These are phyloP conservation scores for Apis laboriosa DNA, from an alignment of 1,140 invertebrate species.

Conservation along the genomic window DNA sequence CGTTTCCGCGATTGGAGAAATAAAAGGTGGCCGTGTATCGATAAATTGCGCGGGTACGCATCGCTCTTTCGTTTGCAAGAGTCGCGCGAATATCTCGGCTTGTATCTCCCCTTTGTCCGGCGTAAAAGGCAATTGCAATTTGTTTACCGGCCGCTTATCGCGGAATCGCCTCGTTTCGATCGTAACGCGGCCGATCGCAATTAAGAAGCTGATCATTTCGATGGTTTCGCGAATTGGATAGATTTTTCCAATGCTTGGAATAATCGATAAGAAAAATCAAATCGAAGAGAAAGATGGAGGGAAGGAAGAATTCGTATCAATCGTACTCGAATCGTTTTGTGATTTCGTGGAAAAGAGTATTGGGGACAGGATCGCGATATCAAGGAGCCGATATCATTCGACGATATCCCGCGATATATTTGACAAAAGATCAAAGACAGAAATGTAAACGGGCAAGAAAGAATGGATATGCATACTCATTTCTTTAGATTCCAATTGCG, in stretches of 20 bases:
- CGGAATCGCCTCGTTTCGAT: slow-evolving; percentile 48
- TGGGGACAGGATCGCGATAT: too few relatives aligned
- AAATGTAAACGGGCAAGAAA: too few relatives aligned
- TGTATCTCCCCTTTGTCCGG: slow-evolving; percentile 33
- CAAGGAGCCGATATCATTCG: too few relatives aligned
- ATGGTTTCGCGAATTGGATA: neutral
- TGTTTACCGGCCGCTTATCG: slow-evolving; percentile 69
- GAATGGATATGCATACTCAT: too few relatives aligned
- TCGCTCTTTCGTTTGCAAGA: neutral
- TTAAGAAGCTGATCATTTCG: slow-evolving; percentile 41
- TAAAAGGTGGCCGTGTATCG: slow-evolving; percentile 22
- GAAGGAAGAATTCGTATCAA: too few relatives aligned
- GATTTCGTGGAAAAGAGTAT: too few relatives aligned
- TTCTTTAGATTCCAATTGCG: neutral
- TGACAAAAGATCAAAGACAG: too few relatives aligned
- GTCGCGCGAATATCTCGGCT: neutral
- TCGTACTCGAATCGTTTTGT: too few relatives aligned
- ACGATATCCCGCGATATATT: too few relatives aligned
- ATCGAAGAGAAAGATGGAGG: too few relatives aligned
- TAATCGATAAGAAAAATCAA: too few relatives aligned
- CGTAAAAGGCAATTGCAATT: slow-evolving; percentile 71
- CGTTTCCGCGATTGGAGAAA: slow-evolving; percentile 47
- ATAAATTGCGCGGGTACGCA: slow-evolving; percentile 40
- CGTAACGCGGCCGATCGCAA: slow-evolving; percentile 55
- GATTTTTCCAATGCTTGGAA: neutral